Conservation (phyloP, 1,140 invertebrate species). For the Chrysomallon squamiferum region DNA sequence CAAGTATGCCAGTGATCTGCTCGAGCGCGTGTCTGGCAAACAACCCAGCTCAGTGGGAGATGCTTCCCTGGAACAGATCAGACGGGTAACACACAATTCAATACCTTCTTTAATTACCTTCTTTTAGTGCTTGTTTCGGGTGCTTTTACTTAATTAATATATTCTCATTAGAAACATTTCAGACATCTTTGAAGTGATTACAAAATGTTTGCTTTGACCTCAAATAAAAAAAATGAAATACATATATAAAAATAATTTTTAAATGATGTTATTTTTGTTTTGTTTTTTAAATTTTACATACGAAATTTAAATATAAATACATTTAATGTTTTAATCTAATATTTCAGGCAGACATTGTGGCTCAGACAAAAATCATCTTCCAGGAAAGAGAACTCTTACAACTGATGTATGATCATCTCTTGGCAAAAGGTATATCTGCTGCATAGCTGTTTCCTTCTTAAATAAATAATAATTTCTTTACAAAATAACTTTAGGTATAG, state of each 20-base stretch:
- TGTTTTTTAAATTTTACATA: too few relatives aligned
- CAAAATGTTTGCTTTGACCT: too few relatives aligned
- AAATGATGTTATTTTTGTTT: too few relatives aligned
- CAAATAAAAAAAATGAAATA: too few relatives aligned
- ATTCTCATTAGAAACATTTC: too few relatives aligned
- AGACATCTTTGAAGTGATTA: too few relatives aligned
- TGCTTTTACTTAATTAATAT: not conserved
- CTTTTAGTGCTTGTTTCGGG: not conserved
- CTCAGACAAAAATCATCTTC: conserved; percentile 92
- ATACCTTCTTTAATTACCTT: too few relatives aligned
- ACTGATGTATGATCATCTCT: conserved; percentile 88
- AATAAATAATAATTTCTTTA: not conserved
- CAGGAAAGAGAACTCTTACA: conserved; percentile 92
- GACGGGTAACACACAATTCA: conserved; percentile 43
- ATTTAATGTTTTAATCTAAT: too few relatives aligned
- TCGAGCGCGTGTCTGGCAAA: conserved; percentile 91
- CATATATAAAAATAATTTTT: too few relatives aligned
- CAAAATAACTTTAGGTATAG: too few relatives aligned
- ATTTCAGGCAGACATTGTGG: conserved; percentile 88
- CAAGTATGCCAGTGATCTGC: conserved; percentile 89
- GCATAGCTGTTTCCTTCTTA: not conserved
- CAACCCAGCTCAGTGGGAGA: conserved; percentile 64
- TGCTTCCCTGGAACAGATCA: conserved; percentile 56
- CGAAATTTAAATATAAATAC: too few relatives aligned
- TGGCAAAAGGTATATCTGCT: conserved; percentile 71